Conservation (phyloP, 2,797 vertebrate genomes). For the Thaleichthys pacificus region DNA sequence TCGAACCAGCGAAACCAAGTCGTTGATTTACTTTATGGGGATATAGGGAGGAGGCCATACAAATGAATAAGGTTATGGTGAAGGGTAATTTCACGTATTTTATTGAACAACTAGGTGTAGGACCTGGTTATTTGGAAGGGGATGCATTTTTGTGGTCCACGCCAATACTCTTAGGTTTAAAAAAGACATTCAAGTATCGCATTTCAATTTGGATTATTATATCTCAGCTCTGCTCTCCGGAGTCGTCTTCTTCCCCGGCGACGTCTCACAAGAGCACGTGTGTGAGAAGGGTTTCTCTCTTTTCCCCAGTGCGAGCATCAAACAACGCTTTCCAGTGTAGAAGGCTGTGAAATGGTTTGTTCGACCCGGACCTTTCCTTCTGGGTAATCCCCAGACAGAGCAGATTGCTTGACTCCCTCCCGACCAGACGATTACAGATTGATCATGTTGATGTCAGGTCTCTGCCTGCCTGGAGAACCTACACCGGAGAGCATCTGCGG, state of each 20-base stretch:
- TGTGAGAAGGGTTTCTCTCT: no score
- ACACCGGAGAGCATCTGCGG: not conserved
- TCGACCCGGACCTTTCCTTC: not conserved
- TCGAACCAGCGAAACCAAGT: constrained; percentile 23
- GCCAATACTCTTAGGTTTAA: not conserved
- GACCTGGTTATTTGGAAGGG: not conserved
- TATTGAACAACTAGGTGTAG: not conserved
- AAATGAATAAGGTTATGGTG: not conserved
- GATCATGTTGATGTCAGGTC: not conserved
- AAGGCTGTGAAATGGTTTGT: not conserved
- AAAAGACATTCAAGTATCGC: no score
- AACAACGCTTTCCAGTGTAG: not conserved
- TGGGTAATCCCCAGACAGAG: not conserved
- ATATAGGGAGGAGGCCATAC: not conserved
- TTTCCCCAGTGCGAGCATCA: no score
- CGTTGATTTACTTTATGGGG: constrained; percentile 34
- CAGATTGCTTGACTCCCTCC: not conserved
- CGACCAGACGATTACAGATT: not conserved
- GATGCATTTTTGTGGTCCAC: not conserved
- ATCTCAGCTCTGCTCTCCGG: no score
- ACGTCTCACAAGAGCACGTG: no score
- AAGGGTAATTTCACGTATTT: not conserved
- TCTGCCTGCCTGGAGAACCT: not conserved
- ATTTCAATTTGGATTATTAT: no score
- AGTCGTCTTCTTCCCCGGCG: no score